Evolutionary conservation across 2,797 vertebrate genomes (phyloP).

Genomic region (Platalea minor): DNA sequence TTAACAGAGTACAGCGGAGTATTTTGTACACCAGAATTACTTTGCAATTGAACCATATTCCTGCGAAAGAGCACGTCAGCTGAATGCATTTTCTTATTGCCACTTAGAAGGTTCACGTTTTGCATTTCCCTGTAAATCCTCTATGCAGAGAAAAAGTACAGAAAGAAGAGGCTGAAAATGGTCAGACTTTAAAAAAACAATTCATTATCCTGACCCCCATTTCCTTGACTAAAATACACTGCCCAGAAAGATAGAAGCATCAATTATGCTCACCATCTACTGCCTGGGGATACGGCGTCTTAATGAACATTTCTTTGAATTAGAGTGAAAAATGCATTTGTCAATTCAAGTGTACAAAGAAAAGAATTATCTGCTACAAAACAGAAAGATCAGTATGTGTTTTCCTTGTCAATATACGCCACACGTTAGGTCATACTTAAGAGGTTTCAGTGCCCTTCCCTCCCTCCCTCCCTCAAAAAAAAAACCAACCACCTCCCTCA

Average conservation of each 20-base stretch:
- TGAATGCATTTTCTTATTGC: constrained; percentile 17
- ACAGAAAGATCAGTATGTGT: neutral
- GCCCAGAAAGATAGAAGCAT: constrained; percentile 80
- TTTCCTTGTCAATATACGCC: constrained; percentile 36
- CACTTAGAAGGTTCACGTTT: neutral
- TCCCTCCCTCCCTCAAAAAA: neutral
- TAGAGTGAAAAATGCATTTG: constrained; percentile 78
- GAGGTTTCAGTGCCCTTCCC: constrained; percentile 1
- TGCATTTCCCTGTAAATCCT: neutral
- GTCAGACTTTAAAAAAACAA: constrained; percentile 63
- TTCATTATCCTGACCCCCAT: constrained; percentile 73
- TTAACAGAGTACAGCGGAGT: neutral
- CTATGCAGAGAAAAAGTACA: neutral
- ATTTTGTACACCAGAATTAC: constrained; percentile 6
- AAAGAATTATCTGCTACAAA: constrained; percentile 19
- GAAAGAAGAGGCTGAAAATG: constrained; percentile 49
- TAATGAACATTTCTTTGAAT: constrained; percentile 82
- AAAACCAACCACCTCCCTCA: neutral
- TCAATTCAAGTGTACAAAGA: constrained; percentile 59
- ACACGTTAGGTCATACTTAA: neutral
- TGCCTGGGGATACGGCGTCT: constrained; percentile 77
- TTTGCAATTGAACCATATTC: constrained; percentile 6
- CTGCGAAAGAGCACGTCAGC: neutral
- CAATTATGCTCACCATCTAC: constrained; percentile 79
- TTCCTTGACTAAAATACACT: constrained; percentile 65